A percentile compares a stretch with the other conserved stretches of the same genome.
These are phyloP conservation scores for Agrilus mali DNA, from an alignment of 2,888 invertebrate genomes.

Conservation along the genomic window DNA sequence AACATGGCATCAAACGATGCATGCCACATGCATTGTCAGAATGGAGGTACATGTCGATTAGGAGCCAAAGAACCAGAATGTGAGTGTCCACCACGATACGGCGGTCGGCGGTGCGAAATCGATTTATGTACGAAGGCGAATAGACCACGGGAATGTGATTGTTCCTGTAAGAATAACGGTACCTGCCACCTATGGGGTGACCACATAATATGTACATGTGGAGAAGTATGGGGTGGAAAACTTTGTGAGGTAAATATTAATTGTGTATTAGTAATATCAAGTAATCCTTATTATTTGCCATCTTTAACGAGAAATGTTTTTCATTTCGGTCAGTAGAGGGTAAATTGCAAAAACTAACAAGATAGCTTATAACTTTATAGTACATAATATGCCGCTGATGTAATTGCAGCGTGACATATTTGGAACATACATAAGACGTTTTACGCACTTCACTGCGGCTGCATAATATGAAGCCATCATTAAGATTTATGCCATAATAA, in stretches of 20 bases:
- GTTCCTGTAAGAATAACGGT: constrained; percentile 21
- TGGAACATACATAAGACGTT: too few species aligned
- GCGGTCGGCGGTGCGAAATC: constrained; percentile 39
- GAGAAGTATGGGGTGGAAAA: constrained; percentile 40
- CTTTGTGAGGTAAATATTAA: constrained; percentile 37
- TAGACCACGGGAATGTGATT: constrained; percentile 18
- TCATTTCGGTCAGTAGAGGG: too few species aligned
- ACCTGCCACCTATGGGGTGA: constrained; percentile 29
- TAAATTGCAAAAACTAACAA: too few species aligned
- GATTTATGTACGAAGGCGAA: constrained; percentile 36
- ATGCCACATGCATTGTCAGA: constrained; percentile 45
- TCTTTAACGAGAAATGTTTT: too few species aligned
- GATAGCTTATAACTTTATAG: too few species aligned
- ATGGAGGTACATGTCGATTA: constrained; percentile 39
- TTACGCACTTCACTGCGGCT: too few species aligned
- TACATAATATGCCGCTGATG: too few species aligned
- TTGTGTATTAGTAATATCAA: background rate
- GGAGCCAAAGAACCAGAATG: constrained; percentile 33
- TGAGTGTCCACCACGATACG: constrained; percentile 33
- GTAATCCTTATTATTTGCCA: too few species aligned
- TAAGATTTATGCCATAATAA: too few species aligned
- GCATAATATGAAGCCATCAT: too few species aligned
- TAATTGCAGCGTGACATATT: too few species aligned
- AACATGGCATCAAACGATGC: constrained; percentile 23
- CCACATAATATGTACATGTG: constrained; percentile 41